Evolutionary conservation across 2,888 invertebrate genomes (phyloP), one percentile per base, ranked within the genome.

Genomic region (Stenurella melanura): DNA sequence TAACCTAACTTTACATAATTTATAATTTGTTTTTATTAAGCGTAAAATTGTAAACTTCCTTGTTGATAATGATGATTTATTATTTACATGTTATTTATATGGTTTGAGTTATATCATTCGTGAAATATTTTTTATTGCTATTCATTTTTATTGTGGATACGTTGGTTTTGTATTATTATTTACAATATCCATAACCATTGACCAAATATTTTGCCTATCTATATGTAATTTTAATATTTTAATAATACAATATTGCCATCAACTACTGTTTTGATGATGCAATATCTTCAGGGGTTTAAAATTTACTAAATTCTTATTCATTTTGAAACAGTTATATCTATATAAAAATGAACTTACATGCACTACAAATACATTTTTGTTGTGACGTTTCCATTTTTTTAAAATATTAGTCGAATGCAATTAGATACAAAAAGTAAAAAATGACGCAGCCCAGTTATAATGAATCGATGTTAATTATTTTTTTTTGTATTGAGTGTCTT

Each of bases 1-100:
- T 87, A 26, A 17, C 34, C 18, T 68, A 15, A 56, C 30, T 54
- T 68, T 26, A 26, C 54, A 21, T 66, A 10, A 18, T 18, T 18
- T 54, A 9, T 50, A 12, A 11, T 19, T 19, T 21, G 21, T 58
- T 58, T 19, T 21, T 58, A 58, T 19, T 15, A 1, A 58, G 58
- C 21, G 21, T 58, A 21, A 1, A 50, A 50, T 50, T 50, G n/a
- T 50, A n/a, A 50, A 50, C 50, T n/a, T 50, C 50, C 50, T 15
- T n/a, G n/a, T n/a, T 50, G n/a, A 50, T 17, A 50, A 50, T 42
- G 1, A 4, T 42, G 3, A n/a, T 15, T 50, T 50, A 50, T n/a
- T 50, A n/a, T 15, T n/a, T 50, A 50, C n/a, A 50, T 50, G n/a
- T 50, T 50, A 50, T n/a, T 50, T 15, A 50, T 50, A 15, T 15